phyloP scores from a whole-genome alignment of 2,797 vertebrate species.

The Enteromius thamalakanensis region DNA sequence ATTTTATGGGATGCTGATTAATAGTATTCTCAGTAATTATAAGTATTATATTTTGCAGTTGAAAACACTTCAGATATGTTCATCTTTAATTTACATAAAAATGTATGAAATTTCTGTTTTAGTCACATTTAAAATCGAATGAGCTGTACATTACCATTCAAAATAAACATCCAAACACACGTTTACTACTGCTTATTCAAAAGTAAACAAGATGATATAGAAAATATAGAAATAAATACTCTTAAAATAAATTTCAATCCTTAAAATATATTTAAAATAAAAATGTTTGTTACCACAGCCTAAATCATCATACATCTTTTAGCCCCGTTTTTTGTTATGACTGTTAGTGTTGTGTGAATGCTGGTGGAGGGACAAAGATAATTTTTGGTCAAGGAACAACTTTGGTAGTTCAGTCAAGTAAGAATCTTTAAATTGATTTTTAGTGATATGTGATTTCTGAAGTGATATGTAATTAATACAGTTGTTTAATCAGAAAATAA shows the following conservation, averaged over 20 bases:
- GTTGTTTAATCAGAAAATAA: not conserved
- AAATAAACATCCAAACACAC: not conserved
- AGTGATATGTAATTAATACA: not conserved
- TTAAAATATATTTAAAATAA: not conserved
- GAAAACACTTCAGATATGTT: not conserved
- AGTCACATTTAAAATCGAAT: not conserved
- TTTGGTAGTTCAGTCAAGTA: slow-evolving; percentile 50
- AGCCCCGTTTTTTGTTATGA: slow-evolving; percentile 21
- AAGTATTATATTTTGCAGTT: not conserved
- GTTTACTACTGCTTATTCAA: not conserved
- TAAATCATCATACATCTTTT: not conserved
- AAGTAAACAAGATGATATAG: too few relatives aligned
- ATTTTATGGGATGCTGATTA: not conserved
- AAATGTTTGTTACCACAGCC: not conserved
- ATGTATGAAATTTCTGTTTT: not conserved
- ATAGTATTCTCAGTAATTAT: not conserved
- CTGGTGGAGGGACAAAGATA: slow-evolving; percentile 21
- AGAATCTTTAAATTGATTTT: slow-evolving; percentile 4
- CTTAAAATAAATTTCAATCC: too few relatives aligned
- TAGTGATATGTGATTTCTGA: too few relatives aligned
- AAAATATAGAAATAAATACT: too few relatives aligned
- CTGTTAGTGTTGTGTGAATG: slow-evolving; percentile 46
- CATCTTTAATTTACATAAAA: not conserved
- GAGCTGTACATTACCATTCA: not conserved
- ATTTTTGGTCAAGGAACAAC: slow-evolving; percentile 49